Evolutionary conservation across 2,113 vertebrate species (phyloP).

Genomic region (Microcebus jonahi): DNA sequence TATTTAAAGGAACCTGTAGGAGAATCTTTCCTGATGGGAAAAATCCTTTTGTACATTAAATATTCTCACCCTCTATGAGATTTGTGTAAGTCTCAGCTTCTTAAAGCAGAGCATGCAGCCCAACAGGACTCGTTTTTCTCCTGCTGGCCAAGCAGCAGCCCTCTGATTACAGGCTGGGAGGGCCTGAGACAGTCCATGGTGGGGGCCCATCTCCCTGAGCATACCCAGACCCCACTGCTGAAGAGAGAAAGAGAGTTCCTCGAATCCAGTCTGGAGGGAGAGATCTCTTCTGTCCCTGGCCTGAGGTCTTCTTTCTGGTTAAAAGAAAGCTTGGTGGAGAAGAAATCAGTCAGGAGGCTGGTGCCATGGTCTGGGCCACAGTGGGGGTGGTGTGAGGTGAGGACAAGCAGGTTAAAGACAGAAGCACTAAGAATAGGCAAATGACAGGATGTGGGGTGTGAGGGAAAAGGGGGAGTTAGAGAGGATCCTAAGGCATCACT

Average conservation of each 20-base stretch:
- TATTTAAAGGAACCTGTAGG: slow-evolving; percentile 71
- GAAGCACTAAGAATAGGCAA: background rate
- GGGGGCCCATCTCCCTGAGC: background rate
- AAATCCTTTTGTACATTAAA: slow-evolving; percentile 65
- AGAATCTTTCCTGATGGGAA: slow-evolving; percentile 69
- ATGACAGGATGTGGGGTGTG: no score
- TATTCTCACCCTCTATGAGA: slow-evolving; percentile 38
- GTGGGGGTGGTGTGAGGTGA: fast-evolving
- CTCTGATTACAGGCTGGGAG: background rate
- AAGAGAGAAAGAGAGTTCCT: background rate
- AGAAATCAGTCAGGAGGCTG: background rate
- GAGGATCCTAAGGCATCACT: background rate
- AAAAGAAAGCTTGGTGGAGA: background rate
- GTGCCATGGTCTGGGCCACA: background rate
- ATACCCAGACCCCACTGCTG: background rate
- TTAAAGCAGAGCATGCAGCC: background rate
- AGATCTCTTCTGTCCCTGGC: background rate
- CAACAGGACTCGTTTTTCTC: background rate
- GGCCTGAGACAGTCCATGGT: no score
- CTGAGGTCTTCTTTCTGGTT: background rate
- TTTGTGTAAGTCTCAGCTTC: background rate
- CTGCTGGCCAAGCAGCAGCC: background rate
- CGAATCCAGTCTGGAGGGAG: background rate
- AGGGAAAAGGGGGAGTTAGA: background rate
- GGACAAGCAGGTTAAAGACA: background rate